These are phyloP conservation scores for Dynastes maya DNA, from an alignment of 2,888 invertebrate genomes.

Conservation along the genomic window DNA sequence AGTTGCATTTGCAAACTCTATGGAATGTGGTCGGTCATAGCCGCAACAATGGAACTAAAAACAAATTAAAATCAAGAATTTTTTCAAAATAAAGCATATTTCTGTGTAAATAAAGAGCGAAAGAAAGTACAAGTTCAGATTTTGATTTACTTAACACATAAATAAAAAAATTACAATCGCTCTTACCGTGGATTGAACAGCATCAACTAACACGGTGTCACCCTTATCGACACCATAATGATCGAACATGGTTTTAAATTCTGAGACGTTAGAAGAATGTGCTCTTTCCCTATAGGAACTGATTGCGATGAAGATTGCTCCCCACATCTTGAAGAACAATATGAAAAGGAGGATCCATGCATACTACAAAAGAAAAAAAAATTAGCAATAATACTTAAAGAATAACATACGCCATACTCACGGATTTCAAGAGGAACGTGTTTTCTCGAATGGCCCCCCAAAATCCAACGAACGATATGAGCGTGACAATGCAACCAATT, in stretches of 20 bases:
- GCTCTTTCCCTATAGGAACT: constrained; percentile 14
- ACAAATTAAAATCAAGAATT: neutral
- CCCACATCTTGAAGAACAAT: constrained; percentile 27
- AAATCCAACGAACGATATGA: constrained; percentile 9
- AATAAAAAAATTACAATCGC: too few species aligned
- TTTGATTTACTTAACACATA: too few species aligned
- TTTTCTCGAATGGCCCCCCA: constrained; percentile 11
- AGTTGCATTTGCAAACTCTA: constrained; percentile 10
- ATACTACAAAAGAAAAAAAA: constrained; percentile 15
- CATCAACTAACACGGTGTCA: constrained; percentile 13
- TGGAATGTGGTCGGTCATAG: neutral
- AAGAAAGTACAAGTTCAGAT: too few species aligned
- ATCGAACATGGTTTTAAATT: constrained; percentile 11
- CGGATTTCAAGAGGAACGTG: neutral
- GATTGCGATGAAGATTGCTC: constrained; percentile 17
- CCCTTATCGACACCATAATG: constrained; percentile 3
- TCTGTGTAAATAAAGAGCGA: neutral
- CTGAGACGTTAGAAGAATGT: neutral
- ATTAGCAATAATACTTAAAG: neutral
- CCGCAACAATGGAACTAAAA: constrained; percentile 19
- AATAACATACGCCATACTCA: neutral
- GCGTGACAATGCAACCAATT: neutral
- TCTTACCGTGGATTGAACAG: constrained; percentile 19
- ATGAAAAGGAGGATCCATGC: constrained; percentile 19
- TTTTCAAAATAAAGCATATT: neutral